A percentile compares a stretch with the other conserved stretches of the same genome.
These are phyloP conservation scores for Vespertilio murinus DNA, from an alignment of 2,797 vertebrate species.

Conservation along the genomic window DNA sequence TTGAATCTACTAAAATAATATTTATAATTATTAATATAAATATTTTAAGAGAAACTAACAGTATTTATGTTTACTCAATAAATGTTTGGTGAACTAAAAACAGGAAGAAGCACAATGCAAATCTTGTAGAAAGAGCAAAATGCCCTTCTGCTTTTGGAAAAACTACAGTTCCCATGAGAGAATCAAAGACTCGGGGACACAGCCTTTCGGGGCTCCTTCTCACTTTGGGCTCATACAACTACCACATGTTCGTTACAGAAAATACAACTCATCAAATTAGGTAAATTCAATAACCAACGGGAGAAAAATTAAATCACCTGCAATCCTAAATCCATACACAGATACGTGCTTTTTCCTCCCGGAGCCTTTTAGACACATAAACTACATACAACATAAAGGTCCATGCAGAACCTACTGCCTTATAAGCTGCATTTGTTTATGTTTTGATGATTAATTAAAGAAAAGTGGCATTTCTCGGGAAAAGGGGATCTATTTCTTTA, in stretches of 20 bases:
- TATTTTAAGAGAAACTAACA: slow-evolving; percentile 45
- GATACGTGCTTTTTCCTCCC: background rate
- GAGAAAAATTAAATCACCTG: background rate
- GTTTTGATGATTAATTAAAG: slow-evolving; percentile 31
- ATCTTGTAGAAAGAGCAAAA: background rate
- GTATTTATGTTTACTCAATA: slow-evolving; percentile 17
- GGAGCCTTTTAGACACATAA: background rate
- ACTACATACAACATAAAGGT: background rate
- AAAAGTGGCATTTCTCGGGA: background rate
- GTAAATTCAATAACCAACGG: background rate
- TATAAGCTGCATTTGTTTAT: slow-evolving; percentile 18
- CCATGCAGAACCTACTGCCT: background rate
- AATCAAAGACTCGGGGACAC: background rate
- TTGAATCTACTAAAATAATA: slow-evolving; percentile 27
- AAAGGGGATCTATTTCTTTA: slow-evolving; percentile 12
- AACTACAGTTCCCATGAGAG: background rate
- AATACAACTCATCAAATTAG: background rate
- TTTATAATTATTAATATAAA: slow-evolving; percentile 20
- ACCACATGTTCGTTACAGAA: background rate
- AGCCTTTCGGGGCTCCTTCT: background rate
- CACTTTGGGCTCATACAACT: background rate
- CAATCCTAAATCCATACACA: background rate
- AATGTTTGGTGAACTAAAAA: slow-evolving; percentile 44
- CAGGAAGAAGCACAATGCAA: background rate
- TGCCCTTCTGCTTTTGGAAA: background rate